Evolutionary conservation across 1,140 invertebrate genomes (phyloP).

Genomic region (Drosophila orena): DNA sequence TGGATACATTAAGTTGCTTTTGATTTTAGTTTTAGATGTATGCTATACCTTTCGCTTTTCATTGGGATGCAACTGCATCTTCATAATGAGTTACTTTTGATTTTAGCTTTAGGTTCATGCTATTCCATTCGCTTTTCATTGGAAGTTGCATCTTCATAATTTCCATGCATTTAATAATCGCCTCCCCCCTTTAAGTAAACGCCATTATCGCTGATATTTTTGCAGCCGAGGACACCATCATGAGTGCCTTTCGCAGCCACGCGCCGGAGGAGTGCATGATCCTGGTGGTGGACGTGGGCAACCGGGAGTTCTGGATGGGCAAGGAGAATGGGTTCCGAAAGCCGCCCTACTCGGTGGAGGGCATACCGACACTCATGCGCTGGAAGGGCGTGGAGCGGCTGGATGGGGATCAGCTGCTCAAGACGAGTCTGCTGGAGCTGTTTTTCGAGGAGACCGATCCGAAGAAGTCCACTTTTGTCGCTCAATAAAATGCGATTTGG

Average conservation of each 20-base stretch:
- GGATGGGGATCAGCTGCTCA: constrained; percentile 52
- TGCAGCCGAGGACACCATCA: constrained; percentile 48
- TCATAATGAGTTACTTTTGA: too few relatives aligned
- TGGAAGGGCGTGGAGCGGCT: constrained; percentile 65
- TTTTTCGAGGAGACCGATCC: constrained; percentile 59
- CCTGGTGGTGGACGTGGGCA: constrained; percentile 63
- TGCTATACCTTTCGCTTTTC: too few relatives aligned
- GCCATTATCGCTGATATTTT: not conserved
- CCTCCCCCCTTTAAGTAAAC: not conserved
- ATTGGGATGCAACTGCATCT: too few relatives aligned
- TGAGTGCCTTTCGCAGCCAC: constrained; percentile 49
- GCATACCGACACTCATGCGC: constrained; percentile 50
- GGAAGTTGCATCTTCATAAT: too few relatives aligned
- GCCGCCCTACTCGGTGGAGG: constrained; percentile 17
- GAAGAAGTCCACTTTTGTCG: constrained; percentile 2
- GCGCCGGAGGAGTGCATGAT: constrained; percentile 43
- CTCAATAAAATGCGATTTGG: constrained; percentile 25
- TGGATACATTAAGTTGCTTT: too few relatives aligned
- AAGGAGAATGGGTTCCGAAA: constrained; percentile 45
- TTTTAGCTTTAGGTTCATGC: too few relatives aligned
- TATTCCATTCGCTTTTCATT: too few relatives aligned
- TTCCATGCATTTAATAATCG: too few relatives aligned
- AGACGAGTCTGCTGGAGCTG: constrained; percentile 38
- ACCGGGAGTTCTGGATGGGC: constrained; percentile 49
- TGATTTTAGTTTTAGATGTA: too few relatives aligned